Evolutionary conservation across 1,140 invertebrate genomes (phyloP).

Genomic region (Parasteatoda tepidariorum): DNA sequence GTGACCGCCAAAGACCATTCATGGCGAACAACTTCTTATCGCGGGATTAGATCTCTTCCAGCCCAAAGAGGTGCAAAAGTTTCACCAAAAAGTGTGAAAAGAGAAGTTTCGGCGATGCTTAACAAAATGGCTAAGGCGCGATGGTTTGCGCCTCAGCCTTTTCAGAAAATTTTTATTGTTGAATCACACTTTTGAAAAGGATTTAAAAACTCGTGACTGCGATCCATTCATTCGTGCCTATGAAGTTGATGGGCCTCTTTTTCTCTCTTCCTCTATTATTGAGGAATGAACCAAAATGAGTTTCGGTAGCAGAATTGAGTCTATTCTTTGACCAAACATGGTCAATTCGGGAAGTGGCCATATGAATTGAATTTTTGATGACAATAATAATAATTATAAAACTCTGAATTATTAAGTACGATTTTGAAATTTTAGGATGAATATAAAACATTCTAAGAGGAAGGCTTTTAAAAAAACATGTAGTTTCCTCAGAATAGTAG

Average conservation of each 20-base stretch:
- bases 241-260: not conserved
- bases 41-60: not conserved
- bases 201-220: not conserved
- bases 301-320: not conserved
- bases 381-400: too few relatives aligned
- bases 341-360: too few relatives aligned
- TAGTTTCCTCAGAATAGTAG: too few relatives aligned
- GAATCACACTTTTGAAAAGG: not conserved
- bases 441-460: too few relatives aligned
- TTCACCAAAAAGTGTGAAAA: not conserved
- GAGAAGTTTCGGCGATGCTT: not conserved
- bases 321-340: not conserved
- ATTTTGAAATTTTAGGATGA: too few relatives aligned
- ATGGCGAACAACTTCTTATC: not conserved
- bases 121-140: not conserved
- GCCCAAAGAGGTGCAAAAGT: conserved; percentile 4
- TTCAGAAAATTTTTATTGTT: not conserved
- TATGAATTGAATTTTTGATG: too few relatives aligned
- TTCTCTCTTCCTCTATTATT: not conserved
- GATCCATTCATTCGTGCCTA: not conserved
- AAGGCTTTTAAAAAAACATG: too few relatives aligned
- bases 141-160: not conserved
- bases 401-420: too few relatives aligned
- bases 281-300: not conserved
- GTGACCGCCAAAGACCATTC: not conserved